Conservation (phyloP, 1,140 invertebrate species). For the Augochlora pura region DNA sequence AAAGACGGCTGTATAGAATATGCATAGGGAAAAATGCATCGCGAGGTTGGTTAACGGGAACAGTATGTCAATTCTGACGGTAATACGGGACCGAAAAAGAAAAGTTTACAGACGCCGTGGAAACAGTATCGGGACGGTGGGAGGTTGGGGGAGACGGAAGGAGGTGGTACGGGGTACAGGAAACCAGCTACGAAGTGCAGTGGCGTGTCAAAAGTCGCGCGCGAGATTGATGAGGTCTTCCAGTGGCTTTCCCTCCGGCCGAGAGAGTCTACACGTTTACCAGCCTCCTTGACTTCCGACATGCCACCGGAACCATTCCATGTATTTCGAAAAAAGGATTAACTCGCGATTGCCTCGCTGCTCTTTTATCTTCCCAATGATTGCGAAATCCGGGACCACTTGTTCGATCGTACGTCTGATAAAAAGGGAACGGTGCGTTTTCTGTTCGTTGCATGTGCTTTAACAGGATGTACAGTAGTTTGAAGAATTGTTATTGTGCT, state of each 20-base stretch:
- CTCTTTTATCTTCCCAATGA: background rate
- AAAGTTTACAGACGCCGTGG: constrained; percentile 28
- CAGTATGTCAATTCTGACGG: background rate
- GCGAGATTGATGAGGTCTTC: constrained; percentile 62
- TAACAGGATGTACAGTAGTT: no score
- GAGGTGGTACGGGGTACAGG: background rate
- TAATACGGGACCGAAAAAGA: background rate
- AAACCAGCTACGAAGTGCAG: constrained; percentile 47
- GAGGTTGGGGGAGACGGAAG: no score
- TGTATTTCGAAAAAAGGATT: background rate
- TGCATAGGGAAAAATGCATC: background rate
- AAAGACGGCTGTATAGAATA: background rate
- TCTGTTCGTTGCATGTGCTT: no score
- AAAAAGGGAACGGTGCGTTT: no score
- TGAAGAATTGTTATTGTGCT: no score
- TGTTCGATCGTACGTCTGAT: no score
- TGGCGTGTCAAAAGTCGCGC: constrained; percentile 61
- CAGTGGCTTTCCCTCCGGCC: constrained; percentile 14
- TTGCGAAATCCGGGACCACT: background rate
- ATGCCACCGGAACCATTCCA: background rate
- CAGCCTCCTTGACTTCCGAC: background rate
- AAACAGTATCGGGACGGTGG: background rate
- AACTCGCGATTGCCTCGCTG: background rate
- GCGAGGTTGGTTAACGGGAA: background rate
- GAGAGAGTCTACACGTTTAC: constrained; percentile 17